phyloP scores from a whole-genome alignment of 2,797 vertebrate species.

The Scomberomorus guttatus region DNA sequence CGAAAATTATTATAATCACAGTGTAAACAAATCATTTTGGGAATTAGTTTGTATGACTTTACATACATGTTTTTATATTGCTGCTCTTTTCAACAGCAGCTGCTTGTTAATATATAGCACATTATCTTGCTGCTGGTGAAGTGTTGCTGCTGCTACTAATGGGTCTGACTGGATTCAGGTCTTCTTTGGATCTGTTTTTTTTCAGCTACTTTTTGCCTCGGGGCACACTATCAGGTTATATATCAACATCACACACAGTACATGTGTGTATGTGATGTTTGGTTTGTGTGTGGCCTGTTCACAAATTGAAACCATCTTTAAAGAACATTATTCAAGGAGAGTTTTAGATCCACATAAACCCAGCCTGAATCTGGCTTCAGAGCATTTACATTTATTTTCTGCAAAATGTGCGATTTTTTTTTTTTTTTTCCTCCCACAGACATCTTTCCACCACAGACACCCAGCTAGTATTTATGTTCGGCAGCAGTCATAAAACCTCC shows the following conservation, averaged over 20 bases:
- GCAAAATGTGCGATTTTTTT: slow-evolving; percentile 57
- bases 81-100: neutral
- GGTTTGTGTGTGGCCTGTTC: slow-evolving; percentile 28
- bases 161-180: neutral
- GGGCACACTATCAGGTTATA: slow-evolving; percentile 24
- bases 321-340: slow-evolving; percentile 29
- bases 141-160: neutral
- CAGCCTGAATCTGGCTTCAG: slow-evolving; percentile 29
- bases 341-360: slow-evolving; percentile 33
- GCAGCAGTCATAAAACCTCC: slow-evolving; percentile 73
- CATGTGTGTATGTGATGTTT: slow-evolving; percentile 25
- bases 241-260: slow-evolving; percentile 19
- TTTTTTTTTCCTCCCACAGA: slow-evolving; percentile 13
- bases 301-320: slow-evolving; percentile 33
- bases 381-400: slow-evolving; percentile 69
- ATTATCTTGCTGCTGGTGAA: neutral
- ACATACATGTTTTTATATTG: neutral
- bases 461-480: slow-evolving; percentile 77
- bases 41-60: no score
- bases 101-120: neutral
- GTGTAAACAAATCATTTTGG: no score
- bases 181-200: neutral
- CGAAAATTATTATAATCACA: no score
- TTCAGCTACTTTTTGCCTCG: neutral
- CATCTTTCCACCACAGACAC: slow-evolving; percentile 52